phyloP scores from a whole-genome alignment of 2,113 vertebrate species.

The Ophthalmolycus amberensis region DNA sequence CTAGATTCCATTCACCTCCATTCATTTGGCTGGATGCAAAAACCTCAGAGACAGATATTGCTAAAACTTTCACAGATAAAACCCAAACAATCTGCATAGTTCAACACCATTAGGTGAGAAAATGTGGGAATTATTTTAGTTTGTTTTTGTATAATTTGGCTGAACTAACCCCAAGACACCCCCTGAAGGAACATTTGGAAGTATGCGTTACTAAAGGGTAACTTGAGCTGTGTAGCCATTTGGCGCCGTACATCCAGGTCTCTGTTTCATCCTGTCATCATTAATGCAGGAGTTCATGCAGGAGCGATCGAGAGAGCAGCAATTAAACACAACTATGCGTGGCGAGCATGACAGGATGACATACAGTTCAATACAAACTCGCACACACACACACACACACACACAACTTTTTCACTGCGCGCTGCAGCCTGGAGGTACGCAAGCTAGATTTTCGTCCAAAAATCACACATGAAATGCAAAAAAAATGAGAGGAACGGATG shows the following conservation, averaged over 20 bases:
- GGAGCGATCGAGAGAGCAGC: conserved; percentile 40
- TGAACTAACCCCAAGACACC: conserved; percentile 12
- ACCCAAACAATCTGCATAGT: neutral
- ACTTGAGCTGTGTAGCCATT: conserved; percentile 21
- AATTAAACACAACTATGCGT: conserved; percentile 56
- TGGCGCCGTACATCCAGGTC: conserved; percentile 21
- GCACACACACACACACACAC: neutral
- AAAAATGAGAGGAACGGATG: neutral
- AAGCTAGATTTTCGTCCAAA: neutral
- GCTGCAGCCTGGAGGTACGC: no score
- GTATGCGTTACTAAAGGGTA: conserved; percentile 34
- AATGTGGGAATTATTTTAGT: neutral
- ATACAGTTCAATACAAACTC: neutral
- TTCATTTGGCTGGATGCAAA: neutral
- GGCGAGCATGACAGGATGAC: neutral
- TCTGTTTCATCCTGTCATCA: conserved; percentile 60
- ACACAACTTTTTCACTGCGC: neutral
- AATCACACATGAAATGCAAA: neutral
- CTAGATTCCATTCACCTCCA: neutral
- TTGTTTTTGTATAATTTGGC: neutral
- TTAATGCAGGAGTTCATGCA: conserved; percentile 58
- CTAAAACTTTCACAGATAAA: neutral
- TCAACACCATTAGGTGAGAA: neutral
- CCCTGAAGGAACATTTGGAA: conserved; percentile 17
- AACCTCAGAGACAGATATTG: neutral